Evolutionary conservation across 2,113 vertebrate genomes (phyloP).

Genomic region (Chaetura pelagica): DNA sequence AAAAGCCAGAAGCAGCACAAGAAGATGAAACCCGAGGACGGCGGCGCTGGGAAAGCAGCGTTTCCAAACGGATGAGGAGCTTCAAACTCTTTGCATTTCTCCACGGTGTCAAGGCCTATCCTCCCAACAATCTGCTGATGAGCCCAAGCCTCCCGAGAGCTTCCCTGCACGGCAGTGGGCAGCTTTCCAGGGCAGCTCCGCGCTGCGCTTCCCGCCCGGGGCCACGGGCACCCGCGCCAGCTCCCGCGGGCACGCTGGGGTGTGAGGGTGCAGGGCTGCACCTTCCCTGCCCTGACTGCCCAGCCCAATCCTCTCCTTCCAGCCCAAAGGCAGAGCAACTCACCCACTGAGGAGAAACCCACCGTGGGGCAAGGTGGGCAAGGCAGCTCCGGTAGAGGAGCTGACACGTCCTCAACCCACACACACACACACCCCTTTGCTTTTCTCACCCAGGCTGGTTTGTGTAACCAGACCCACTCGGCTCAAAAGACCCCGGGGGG

Average conservation of each 20-base stretch:
- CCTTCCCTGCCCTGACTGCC: neutral
- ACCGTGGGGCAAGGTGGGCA: neutral
- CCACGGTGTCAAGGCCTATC: neutral
- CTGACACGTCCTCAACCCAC: neutral
- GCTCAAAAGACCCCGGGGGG: neutral
- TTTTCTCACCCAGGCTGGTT: neutral
- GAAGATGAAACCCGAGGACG: neutral
- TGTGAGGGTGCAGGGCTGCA: neutral
- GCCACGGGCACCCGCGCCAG: neutral
- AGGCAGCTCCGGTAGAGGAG: neutral
- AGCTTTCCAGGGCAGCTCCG: neutral
- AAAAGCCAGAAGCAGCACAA: neutral
- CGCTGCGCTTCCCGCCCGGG: constrained; percentile 10
- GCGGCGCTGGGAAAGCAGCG: neutral
- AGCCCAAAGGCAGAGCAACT: neutral
- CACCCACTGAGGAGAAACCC: neutral
- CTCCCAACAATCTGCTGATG: constrained; percentile 15
- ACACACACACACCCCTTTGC: neutral
- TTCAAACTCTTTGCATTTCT: neutral
- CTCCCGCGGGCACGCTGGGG: neutral
- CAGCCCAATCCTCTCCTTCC: neutral
- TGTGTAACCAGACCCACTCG: constrained; percentile 28
- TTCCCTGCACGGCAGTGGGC: neutral
- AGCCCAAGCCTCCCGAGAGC: constrained; percentile 6
- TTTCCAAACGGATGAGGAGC: neutral